Percentiles rank a stretch among this genome's conserved stretches.
Evolutionary conservation across 2,113 vertebrate species (phyloP).

Genomic region (Rynchops niger): DNA sequence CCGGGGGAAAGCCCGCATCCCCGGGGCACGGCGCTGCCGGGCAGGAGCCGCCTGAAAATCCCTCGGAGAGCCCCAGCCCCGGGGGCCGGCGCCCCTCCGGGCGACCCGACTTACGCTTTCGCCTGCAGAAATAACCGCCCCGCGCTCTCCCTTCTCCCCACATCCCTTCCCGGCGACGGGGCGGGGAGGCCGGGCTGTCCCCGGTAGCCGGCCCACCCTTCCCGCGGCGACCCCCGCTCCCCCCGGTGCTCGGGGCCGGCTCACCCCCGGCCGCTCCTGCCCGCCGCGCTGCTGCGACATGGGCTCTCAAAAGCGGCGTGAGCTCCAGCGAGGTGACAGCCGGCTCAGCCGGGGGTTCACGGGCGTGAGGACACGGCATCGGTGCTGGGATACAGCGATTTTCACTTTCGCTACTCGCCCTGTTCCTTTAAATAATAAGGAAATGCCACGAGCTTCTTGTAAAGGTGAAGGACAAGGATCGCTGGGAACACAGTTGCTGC

Average conservation of each 20-base stretch:
- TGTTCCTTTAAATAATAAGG: conserved; percentile 64
- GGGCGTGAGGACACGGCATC: background rate
- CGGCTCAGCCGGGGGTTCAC: background rate
- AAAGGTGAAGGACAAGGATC: background rate
- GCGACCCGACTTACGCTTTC: background rate
- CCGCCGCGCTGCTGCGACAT: background rate
- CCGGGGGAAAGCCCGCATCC: background rate
- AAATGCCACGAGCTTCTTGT: conserved; percentile 40
- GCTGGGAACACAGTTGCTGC: background rate
- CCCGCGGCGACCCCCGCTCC: background rate
- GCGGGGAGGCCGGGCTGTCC: background rate
- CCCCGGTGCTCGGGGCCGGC: background rate
- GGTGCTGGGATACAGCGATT: background rate
- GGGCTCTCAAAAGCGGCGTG: background rate
- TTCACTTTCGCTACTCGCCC: conserved; percentile 56
- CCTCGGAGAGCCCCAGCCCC: background rate
- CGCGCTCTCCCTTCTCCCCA: background rate
- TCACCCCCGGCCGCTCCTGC: background rate
- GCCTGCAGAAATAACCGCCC: background rate
- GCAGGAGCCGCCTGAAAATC: background rate
- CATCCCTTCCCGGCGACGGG: no score
- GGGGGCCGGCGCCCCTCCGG: background rate
- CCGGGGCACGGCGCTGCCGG: background rate
- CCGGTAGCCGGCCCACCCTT: background rate
- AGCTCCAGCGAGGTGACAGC: background rate